These are phyloP conservation scores for Leucophenga varia DNA, from an alignment of 1,140 invertebrate species.

Conservation along the genomic window DNA sequence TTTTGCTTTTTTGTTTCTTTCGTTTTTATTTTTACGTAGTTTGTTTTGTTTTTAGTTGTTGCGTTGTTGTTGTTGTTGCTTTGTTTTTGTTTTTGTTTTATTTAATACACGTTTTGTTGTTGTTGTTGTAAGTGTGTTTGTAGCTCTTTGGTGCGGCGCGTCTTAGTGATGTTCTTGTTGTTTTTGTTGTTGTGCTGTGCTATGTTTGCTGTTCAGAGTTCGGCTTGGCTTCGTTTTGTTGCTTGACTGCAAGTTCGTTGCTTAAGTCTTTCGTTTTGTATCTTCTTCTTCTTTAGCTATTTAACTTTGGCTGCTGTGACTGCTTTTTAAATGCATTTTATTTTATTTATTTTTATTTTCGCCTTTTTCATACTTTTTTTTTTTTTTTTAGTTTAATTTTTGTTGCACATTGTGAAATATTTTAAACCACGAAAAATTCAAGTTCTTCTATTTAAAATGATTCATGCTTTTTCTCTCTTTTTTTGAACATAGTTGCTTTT, in stretches of 20 bases:
- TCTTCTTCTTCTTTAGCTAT: slow-evolving; percentile 17
- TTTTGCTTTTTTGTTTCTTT: slow-evolving; percentile 30
- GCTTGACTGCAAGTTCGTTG: slow-evolving; percentile 32
- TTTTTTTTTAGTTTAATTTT: no score
- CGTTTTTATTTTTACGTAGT: slow-evolving; percentile 56
- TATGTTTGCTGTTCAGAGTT: no score
- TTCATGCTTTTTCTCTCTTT: no score
- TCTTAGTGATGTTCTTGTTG: slow-evolving; percentile 7
- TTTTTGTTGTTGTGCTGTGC: slow-evolving; percentile 12
- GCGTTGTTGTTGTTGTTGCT: slow-evolving; percentile 4
- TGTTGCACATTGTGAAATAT: no score
- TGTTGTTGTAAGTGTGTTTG: no score
- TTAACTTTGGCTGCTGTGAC: no score
- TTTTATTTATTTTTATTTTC: no score
- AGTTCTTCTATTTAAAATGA: no score
- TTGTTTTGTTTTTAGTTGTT: slow-evolving; percentile 40
- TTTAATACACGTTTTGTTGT: slow-evolving; percentile 47
- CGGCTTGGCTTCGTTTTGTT: slow-evolving; percentile 11
- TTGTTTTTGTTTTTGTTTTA: slow-evolving; percentile 26
- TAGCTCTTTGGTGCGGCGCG: background rate
- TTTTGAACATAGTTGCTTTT: no score
- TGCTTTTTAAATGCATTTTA: no score
- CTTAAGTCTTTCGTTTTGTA: slow-evolving; percentile 48
- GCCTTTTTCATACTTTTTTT: no score
- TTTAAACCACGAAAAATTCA: no score